Evolutionary conservation across 2,797 vertebrate species (phyloP).

Genomic region (Astyanax mexicanus): DNA sequence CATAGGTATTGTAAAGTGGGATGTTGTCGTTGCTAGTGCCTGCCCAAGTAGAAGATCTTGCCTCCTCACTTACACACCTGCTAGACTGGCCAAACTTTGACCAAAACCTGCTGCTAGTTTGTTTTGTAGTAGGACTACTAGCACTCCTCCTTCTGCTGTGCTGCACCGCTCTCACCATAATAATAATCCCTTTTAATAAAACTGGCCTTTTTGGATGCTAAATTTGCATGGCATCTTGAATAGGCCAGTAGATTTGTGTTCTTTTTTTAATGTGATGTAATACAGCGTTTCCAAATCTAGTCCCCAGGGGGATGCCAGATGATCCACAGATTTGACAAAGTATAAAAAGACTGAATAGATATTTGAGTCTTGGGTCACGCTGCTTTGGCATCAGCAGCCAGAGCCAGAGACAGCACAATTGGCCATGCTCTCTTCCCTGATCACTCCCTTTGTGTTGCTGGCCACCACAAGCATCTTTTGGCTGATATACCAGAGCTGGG

Average conservation of each 20-base stretch:
- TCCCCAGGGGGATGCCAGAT: background rate
- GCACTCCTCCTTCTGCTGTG: slow-evolving; percentile 15
- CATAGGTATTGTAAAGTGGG: slow-evolving; percentile 74
- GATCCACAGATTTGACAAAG: background rate
- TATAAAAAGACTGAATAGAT: background rate
- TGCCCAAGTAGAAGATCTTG: slow-evolving; percentile 17
- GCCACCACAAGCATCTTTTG: too few relatives aligned
- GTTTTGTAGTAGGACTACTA: background rate
- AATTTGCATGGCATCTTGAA: background rate
- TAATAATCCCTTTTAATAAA: background rate
- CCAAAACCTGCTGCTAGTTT: slow-evolving; percentile 1
- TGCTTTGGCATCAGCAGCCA: too few relatives aligned
- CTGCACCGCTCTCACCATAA: background rate
- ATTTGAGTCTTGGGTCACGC: too few relatives aligned
- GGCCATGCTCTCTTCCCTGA: too few relatives aligned
- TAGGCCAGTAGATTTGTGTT: background rate
- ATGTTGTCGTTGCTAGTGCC: background rate
- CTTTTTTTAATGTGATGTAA: background rate
- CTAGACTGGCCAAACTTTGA: slow-evolving; percentile 6
- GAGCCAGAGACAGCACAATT: too few relatives aligned
- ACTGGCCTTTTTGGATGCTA: background rate
- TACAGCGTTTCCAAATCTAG: background rate
- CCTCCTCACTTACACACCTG: background rate
- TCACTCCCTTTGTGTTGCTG: too few relatives aligned
- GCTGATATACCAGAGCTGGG: background rate